These are phyloP conservation scores for Tetragonula carbonaria DNA, from an alignment of 2,888 invertebrate species.

Conservation along the genomic window DNA sequence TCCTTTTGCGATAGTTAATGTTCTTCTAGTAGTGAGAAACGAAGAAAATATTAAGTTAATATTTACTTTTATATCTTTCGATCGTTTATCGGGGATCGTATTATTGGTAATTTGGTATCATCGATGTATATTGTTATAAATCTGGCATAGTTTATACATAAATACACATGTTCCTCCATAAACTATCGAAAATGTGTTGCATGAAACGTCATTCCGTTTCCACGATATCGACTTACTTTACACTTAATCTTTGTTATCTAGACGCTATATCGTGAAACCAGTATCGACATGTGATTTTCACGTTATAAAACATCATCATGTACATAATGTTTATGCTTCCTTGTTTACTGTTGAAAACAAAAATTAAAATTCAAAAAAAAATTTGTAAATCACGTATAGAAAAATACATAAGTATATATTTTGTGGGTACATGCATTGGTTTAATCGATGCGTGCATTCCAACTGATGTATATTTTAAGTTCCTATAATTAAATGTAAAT, in stretches of 20 bases:
- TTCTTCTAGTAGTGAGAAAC: conserved; percentile 2
- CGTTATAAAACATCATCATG: conserved; percentile 46
- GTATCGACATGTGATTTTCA: conserved; percentile 60
- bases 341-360: conserved; percentile 51
- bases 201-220: conserved; percentile 43
- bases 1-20: conserved; percentile 4
- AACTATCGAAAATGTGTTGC: conserved; percentile 25
- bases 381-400: conserved; percentile 8
- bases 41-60: conserved; percentile 11
- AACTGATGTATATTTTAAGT: conserved; percentile 53
- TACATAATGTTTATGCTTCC: conserved; percentile 61
- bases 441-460: conserved; percentile 10
- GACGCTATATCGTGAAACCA: conserved; percentile 51
- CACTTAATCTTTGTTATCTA: conserved; percentile 48
- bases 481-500: conserved; percentile 58
- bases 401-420: conserved; percentile 7
- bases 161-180: conserved; percentile 52
- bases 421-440: conserved; percentile 15
- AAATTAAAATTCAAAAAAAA: conserved; percentile 23
- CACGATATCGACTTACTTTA: conserved; percentile 35
- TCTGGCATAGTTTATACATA: conserved; percentile 54
- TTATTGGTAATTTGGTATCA: conserved; percentile 32
- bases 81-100: conserved; percentile 45
- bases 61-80: conserved; percentile 39
- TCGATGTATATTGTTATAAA: conserved; percentile 38